Percentiles rank a stretch among this genome's conserved stretches.
These are phyloP conservation scores for Drosophila micromelanica DNA, from an alignment of 1,140 invertebrate genomes.

Conservation along the genomic window DNA sequence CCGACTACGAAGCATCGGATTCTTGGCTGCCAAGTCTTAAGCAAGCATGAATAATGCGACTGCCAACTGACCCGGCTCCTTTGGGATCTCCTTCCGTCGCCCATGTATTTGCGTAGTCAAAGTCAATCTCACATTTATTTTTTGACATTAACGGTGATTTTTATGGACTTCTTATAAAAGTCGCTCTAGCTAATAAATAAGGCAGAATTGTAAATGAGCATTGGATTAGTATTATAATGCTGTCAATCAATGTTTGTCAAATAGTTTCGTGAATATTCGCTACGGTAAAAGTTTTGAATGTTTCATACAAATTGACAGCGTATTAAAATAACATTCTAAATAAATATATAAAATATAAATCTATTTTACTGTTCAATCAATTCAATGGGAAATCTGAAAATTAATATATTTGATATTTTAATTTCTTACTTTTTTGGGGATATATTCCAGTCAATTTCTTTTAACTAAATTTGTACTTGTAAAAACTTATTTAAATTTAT, in stretches of 20 bases:
- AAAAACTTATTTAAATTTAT: too few relatives aligned
- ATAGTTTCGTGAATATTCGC: neutral
- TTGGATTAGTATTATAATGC: constrained; percentile 8
- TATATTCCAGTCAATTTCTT: too few relatives aligned
- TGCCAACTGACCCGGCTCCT: constrained; percentile 28
- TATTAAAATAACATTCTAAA: too few relatives aligned
- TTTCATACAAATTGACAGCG: too few relatives aligned
- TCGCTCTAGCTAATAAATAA: constrained; percentile 37
- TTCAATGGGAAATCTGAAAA: too few relatives aligned
- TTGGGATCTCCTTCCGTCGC: constrained; percentile 3
- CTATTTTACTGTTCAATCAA: too few relatives aligned
- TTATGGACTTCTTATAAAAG: constrained; percentile 39
- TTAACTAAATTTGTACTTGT: too few relatives aligned
- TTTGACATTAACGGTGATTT: constrained; percentile 29
- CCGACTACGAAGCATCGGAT: constrained; percentile 35
- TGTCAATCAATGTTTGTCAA: constrained; percentile 27
- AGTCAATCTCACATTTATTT: constrained; percentile 52
- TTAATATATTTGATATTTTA: too few relatives aligned
- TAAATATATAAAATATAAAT: too few relatives aligned
- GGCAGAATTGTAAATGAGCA: constrained; percentile 20
- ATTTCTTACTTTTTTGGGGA: too few relatives aligned
- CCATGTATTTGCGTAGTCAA: constrained; percentile 21
- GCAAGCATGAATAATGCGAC: constrained; percentile 58
- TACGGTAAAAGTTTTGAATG: too few relatives aligned
- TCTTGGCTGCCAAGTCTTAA: constrained; percentile 46